Evolutionary conservation across 2,113 vertebrate species (phyloP), one percentile per base, ranked within the genome.

Genomic region (Xyliphius kryptos): DNA sequence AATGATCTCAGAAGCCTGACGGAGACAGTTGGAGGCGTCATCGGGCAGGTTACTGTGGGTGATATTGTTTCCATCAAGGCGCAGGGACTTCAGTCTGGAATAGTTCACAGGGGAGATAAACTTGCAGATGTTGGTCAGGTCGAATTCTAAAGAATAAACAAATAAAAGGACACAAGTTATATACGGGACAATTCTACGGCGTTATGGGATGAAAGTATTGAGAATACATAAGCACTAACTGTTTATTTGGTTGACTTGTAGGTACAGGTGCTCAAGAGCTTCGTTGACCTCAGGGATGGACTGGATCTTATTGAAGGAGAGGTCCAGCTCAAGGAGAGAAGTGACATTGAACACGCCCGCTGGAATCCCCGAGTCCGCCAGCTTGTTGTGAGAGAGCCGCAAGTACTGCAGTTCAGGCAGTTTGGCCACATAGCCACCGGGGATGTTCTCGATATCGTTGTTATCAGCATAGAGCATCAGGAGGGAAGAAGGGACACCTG

Each of bases 191-290:
- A n/a, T n/a, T n/a, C n/a, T n/a, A n/a, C n/a, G n/a, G n/a, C n/a
- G n/a, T n/a, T n/a, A n/a, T n/a, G n/a, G n/a, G n/a, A n/a, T n/a
- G n/a, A n/a, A n/a, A n/a, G n/a, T 9, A 36, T 15, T 3, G 36
- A 40, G 8, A 20, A 1, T 19, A 6, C 6, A 4, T 36, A 15
- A n/a, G 17, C 9, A 93, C 96, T 97, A 77, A 99, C 96, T 97
- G 85, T 77, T 87, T 74, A 99, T 94, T 77, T 96, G 67, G 67
- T 99, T 99, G 83, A 91, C 95, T 79, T 99, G 91, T 61, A 99
- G 85, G 80, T 98, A 99, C 76, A 94, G 84, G 58, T 99, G 92
- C 85, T 99, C 91, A 1, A 99, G 87, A 26, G 87, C 83, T 79
- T 94, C 91, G 36, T 86, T 93, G 79, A 99, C 86, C 5, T 84